These are phyloP conservation scores for Meghimatium bilineatum DNA, from an alignment of 2,888 invertebrate genomes.

Conservation along the genomic window DNA sequence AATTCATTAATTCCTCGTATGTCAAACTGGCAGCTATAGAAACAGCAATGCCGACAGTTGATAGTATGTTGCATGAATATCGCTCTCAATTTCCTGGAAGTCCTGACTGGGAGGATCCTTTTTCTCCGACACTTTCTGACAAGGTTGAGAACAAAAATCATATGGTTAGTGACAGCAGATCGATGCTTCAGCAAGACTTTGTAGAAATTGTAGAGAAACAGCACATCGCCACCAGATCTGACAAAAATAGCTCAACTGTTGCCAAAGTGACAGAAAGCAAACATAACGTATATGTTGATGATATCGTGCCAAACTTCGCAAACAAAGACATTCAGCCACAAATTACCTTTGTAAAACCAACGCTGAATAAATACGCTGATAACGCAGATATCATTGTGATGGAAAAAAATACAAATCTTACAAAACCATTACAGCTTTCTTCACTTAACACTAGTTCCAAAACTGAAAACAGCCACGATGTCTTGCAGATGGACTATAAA, in stretches of 20 bases:
- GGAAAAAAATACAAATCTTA: neutral
- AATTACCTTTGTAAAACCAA: neutral
- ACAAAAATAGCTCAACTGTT: neutral
- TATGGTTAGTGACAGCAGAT: neutral
- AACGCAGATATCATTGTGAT: neutral
- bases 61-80: neutral
- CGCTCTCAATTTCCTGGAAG: constrained; percentile 2
- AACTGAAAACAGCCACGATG: constrained; percentile 41
- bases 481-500: constrained; percentile 40
- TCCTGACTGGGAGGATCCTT: constrained; percentile 21
- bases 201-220: neutral
- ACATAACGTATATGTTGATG: neutral
- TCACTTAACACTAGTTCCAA: neutral
- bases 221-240: too few species aligned
- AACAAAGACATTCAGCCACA: neutral
- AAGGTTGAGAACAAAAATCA: neutral
- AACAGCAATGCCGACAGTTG: neutral
- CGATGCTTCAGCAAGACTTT: neutral
- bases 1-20: neutral
- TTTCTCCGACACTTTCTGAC: constrained; percentile 20
- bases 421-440: neutral
- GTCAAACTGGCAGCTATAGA: neutral
- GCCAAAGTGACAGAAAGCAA: neutral
- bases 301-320: neutral
- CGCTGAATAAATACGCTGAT: neutral